A percentile compares a stretch with the other conserved stretches of the same genome.
Evolutionary conservation across 2,113 vertebrate genomes (phyloP).

Genomic region (Craseonycteris thonglongyai): DNA sequence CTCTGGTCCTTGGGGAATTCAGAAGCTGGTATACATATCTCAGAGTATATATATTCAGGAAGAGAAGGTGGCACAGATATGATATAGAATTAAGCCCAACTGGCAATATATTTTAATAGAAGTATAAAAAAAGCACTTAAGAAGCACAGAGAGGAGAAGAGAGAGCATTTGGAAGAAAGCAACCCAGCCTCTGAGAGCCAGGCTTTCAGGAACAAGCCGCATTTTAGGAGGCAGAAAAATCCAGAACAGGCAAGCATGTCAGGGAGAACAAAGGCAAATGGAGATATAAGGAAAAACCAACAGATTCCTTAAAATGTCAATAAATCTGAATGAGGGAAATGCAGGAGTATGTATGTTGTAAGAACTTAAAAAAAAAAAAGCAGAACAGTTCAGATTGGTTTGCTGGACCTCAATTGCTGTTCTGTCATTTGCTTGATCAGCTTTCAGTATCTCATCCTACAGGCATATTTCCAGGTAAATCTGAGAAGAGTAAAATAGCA

Average conservation of each 20-base stretch:
- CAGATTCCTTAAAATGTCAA: no score
- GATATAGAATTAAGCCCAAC: background rate
- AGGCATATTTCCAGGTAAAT: background rate
- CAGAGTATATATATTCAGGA: no score
- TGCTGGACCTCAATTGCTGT: background rate
- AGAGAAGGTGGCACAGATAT: background rate
- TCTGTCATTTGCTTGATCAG: background rate
- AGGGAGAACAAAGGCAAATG: background rate
- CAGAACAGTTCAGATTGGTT: background rate
- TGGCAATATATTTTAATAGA: background rate
- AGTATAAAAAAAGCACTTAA: background rate
- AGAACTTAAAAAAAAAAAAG: background rate
- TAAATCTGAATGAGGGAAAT: background rate
- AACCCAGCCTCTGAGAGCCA: background rate
- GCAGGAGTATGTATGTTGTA: background rate
- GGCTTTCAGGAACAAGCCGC: background rate
- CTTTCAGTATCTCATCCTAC: background rate
- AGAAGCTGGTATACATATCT: background rate
- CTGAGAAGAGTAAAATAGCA: background rate
- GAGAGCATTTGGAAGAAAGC: background rate
- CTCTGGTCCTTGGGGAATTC: background rate
- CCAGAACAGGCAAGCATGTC: accelerated
- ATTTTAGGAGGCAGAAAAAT: background rate
- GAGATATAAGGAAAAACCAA: accelerated
- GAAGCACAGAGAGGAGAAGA: background rate